Conservation (phyloP, 2,797 vertebrate genomes). For the Silurus lanzhouensis region DNA sequence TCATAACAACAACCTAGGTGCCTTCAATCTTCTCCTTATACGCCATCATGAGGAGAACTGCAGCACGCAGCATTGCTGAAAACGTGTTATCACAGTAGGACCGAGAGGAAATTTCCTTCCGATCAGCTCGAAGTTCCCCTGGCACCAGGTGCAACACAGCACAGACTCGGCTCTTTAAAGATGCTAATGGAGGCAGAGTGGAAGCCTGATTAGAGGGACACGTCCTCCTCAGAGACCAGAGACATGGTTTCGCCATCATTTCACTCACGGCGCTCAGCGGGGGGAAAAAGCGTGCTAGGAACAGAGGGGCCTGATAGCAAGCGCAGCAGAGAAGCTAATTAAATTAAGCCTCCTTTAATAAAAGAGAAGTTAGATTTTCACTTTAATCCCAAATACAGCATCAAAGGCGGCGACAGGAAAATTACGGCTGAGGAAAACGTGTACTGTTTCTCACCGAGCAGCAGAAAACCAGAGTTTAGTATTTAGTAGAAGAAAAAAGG, state of each 20-base stretch:
- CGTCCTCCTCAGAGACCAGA: conserved; percentile 77
- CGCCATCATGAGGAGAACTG: neutral
- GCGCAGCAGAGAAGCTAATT: conserved; percentile 75
- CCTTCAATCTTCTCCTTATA: neutral
- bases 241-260: conserved; percentile 42
- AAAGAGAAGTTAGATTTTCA: conserved; percentile 75
- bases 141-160: neutral
- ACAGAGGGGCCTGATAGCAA: conserved; percentile 72
- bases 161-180: conserved; percentile 58
- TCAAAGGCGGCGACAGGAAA: conserved; percentile 72
- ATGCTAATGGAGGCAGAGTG: conserved; percentile 76
- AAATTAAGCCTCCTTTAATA: conserved; percentile 81
- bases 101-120: neutral
- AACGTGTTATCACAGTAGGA: neutral
- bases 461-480: neutral
- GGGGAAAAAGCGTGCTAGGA: conserved; percentile 67
- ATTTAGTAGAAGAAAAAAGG: neutral
- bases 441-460: conserved; percentile 54
- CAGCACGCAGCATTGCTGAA: neutral
- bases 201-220: conserved; percentile 81
- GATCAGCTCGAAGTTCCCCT: neutral
- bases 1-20: neutral
- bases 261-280: conserved; percentile 69
- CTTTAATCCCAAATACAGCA: conserved; percentile 74
- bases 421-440: conserved; percentile 40